Conservation (phyloP, 2,797 vertebrate species). For the Syndactyla subalaris region DNA sequence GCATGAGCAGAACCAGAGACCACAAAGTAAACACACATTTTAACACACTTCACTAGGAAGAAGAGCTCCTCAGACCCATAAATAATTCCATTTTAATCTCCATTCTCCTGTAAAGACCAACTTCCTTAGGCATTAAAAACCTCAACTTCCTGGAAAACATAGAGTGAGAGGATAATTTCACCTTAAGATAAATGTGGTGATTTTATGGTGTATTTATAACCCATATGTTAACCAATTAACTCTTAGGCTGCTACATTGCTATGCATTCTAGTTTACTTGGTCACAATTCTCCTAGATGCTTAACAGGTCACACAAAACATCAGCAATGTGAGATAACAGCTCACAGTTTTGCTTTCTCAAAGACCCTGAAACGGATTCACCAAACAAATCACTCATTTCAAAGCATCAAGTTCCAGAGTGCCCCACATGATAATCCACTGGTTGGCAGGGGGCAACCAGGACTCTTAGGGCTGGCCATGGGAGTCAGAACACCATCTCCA, state of each 20-base stretch:
- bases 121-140: neutral
- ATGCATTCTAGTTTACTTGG: neutral
- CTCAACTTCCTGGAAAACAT: neutral
- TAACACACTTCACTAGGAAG: neutral
- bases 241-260: neutral
- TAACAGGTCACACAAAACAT: neutral
- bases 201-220: neutral
- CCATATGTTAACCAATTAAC: neutral
- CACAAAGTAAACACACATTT: conserved; percentile 18
- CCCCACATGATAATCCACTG: neutral
- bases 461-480: neutral
- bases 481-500: neutral
- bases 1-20: neutral
- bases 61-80: neutral
- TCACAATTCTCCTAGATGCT: neutral
- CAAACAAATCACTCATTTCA: neutral
- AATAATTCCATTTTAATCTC: neutral
- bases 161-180: neutral
- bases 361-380: neutral
- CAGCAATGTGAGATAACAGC: neutral
- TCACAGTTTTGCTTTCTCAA: neutral
- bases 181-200: neutral
- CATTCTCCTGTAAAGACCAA: neutral
- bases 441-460: neutral
- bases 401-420: neutral